A percentile compares a stretch with the other conserved stretches of the same genome.
Evolutionary conservation across 2,888 invertebrate genomes (phyloP).

Genomic region (Congeria kusceri): DNA sequence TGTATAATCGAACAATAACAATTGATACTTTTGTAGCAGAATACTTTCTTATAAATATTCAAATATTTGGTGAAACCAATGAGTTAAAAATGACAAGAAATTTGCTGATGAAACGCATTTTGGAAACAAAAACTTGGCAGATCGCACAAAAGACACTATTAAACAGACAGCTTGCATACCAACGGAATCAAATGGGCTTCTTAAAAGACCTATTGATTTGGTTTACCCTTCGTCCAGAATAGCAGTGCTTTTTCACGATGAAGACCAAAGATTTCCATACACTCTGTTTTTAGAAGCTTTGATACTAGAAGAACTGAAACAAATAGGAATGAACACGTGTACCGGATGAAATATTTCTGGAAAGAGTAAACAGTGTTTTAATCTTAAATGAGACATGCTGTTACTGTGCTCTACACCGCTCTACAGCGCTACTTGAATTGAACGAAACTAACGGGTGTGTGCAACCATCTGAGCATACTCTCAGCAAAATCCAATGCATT

Average conservation of each 20-base stretch:
- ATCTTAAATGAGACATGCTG: conserved; percentile 11
- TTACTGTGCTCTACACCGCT: conserved; percentile 22
- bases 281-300: background rate
- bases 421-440: conserved; percentile 16
- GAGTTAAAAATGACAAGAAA: conserved; percentile 14
- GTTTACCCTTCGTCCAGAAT: conserved; percentile 23
- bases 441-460: background rate
- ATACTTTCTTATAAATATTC: conserved; percentile 57
- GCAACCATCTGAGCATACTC: background rate
- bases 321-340: conserved; percentile 25
- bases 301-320: background rate
- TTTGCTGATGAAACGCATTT: background rate
- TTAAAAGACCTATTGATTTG: conserved; percentile 31
- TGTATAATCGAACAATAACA: conserved; percentile 33
- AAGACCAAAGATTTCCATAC: conserved; percentile 28
- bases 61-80: conserved; percentile 2
- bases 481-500: conserved; percentile 7
- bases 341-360: conserved; percentile 14
- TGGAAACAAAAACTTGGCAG: background rate
- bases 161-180: conserved; percentile 51
- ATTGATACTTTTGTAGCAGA: conserved; percentile 44
- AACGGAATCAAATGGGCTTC: conserved; percentile 20
- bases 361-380: conserved; percentile 13
- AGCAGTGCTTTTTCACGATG: conserved; percentile 14
- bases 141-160: conserved; percentile 13